Evolutionary conservation across 2,888 invertebrate genomes (phyloP).

Genomic region (Andrena dorsata): DNA sequence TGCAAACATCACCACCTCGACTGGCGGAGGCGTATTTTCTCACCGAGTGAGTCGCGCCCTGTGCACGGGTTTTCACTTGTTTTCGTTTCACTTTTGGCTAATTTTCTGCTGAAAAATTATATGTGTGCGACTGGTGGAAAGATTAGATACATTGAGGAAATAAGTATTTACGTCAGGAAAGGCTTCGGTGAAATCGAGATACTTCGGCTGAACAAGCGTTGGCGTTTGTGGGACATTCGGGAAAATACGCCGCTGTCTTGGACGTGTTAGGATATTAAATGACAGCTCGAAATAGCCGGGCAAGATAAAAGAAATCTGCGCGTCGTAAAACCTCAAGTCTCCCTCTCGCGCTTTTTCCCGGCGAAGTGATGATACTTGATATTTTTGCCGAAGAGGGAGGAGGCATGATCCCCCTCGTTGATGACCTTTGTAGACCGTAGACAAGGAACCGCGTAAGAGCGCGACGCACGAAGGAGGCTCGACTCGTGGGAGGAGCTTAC

Average conservation of each 20-base stretch:
- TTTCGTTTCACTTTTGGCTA: too few species aligned
- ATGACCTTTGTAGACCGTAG: constrained; percentile 43
- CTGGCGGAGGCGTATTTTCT: too few species aligned
- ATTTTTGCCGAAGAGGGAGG: constrained; percentile 12
- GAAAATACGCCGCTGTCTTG: background rate
- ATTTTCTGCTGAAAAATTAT: too few species aligned
- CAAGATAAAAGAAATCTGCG: constrained; percentile 29
- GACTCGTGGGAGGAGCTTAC: constrained; percentile 40
- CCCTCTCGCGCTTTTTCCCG: background rate
- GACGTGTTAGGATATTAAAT: background rate
- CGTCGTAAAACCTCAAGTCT: background rate
- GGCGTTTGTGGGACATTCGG: too few species aligned
- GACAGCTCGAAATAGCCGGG: background rate
- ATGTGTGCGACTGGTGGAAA: too few species aligned
- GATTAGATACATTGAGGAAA: too few species aligned
- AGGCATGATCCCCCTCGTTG: constrained; percentile 32
- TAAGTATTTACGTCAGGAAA: too few species aligned
- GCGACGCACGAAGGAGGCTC: background rate
- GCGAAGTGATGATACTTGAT: background rate
- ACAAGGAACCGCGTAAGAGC: constrained; percentile 25
- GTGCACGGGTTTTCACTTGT: too few species aligned
- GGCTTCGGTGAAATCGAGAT: too few species aligned
- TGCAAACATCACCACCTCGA: too few species aligned
- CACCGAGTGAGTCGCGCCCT: too few species aligned
- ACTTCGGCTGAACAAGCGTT: too few species aligned